A percentile compares a stretch with the other conserved stretches of the same genome.
phyloP scores from a whole-genome alignment of 2,797 vertebrate genomes.

The Tamandua tetradactyla region DNA sequence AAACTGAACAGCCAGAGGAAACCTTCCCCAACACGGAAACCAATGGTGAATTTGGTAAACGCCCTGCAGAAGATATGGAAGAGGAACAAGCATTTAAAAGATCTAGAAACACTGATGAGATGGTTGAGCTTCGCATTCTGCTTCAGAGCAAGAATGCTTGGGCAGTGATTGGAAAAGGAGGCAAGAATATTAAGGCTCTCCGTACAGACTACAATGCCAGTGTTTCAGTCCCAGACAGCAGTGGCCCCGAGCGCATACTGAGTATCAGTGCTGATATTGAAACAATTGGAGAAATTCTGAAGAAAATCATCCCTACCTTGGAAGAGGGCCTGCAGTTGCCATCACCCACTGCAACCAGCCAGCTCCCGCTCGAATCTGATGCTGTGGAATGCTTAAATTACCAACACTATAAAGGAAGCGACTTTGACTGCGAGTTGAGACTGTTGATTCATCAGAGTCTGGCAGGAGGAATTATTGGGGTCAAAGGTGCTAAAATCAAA shows the following conservation, averaged over 20 bases:
- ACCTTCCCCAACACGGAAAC: too few relatives aligned
- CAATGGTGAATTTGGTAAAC: conserved; percentile 89
- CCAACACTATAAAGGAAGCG: conserved; percentile 94
- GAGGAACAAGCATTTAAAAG: conserved; percentile 95
- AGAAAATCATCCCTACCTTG: too few relatives aligned
- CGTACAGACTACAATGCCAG: conserved; percentile 98
- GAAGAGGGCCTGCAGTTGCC: conserved; percentile 81
- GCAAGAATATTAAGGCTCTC: conserved; percentile 96
- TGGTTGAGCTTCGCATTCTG: conserved; percentile 94
- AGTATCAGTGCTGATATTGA: too few relatives aligned
- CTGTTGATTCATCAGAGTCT: conserved; percentile 95
- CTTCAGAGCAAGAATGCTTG: conserved; percentile 97
- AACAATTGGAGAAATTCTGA: too few relatives aligned
- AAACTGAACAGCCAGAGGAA: conserved; percentile 54
- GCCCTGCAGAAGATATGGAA: conserved; percentile 93
- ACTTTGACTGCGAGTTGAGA: conserved; percentile 94
- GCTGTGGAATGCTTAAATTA: conserved; percentile 87
- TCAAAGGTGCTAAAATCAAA: too few relatives aligned
- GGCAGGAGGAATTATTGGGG: conserved; percentile 86
- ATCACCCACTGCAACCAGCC: conserved; percentile 83
- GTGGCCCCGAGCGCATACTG: conserved; percentile 96
- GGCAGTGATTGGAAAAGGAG: conserved; percentile 95
- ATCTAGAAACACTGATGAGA: conserved; percentile 93
- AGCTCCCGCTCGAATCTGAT: conserved; percentile 83
- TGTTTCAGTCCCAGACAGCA: conserved; percentile 99